Percentiles rank a stretch among this genome's conserved stretches.
phyloP scores from a whole-genome alignment of 2,888 invertebrate species.

The Nephrotoma appendiculata region DNA sequence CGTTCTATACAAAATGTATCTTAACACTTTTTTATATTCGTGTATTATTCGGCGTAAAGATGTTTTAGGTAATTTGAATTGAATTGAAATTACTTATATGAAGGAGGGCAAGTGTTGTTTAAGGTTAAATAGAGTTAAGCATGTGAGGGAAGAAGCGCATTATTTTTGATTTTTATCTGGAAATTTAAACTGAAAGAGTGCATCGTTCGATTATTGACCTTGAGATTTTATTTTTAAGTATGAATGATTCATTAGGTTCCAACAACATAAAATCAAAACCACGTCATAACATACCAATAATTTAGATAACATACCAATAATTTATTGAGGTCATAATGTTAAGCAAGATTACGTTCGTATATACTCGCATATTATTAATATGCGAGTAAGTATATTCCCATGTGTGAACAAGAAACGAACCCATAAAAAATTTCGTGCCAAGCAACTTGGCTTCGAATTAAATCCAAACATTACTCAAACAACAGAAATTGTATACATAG shows the following conservation, averaged over 20 bases:
- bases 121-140: not conserved
- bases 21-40: not conserved
- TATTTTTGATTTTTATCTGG: not conserved
- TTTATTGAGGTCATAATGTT: not conserved
- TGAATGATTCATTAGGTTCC: not conserved
- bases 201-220: not conserved
- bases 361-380: not conserved
- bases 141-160: not conserved
- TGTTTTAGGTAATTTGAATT: not conserved
- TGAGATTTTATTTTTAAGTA: not conserved
- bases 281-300: too few relatives aligned
- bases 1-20: not conserved
- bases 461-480: not conserved
- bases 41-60: not conserved
- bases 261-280: not conserved
- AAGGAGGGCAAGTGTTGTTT: not conserved
- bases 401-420: not conserved
- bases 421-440: not conserved
- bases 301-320: not conserved
- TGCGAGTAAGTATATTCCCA: not conserved
- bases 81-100: not conserved
- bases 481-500: not conserved
- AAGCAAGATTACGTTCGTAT: not conserved
- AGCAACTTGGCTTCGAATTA: not conserved
- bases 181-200: not conserved